These are phyloP conservation scores for Stenoptilia bipunctidactyla DNA, from an alignment of 2,888 invertebrate genomes.

Conservation along the genomic window DNA sequence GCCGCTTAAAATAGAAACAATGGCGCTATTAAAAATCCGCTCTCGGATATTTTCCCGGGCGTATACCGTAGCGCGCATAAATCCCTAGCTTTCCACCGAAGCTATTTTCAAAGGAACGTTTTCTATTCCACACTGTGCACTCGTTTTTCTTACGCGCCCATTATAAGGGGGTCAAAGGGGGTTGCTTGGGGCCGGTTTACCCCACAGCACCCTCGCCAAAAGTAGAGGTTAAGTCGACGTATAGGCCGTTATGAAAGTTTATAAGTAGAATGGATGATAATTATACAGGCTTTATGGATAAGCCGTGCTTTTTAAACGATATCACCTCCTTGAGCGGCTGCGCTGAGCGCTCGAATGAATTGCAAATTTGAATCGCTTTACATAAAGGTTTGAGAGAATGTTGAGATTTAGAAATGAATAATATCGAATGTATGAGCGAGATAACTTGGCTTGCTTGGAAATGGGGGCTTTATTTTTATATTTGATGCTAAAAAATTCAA, in stretches of 20 bases:
- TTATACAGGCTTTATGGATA: constrained; percentile 61
- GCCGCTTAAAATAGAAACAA: constrained; percentile 69
- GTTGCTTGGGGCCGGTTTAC: neutral
- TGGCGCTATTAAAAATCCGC: constrained; percentile 68
- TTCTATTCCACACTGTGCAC: constrained; percentile 68
- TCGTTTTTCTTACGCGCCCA: constrained; percentile 69
- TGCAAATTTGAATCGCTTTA: constrained; percentile 28
- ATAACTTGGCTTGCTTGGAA: neutral
- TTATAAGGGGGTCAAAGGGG: constrained; percentile 48
- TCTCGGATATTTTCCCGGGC: constrained; percentile 64
- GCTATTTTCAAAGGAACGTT: constrained; percentile 69
- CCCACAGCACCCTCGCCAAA: constrained; percentile 27
- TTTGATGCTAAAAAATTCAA: too few relatives aligned
- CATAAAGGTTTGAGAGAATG: constrained; percentile 10
- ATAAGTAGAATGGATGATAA: constrained; percentile 71
- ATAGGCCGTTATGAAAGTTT: constrained; percentile 71
- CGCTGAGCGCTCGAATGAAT: constrained; percentile 20
- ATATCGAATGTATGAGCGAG: neutral
- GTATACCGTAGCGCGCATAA: constrained; percentile 61
- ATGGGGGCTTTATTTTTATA: too few relatives aligned
- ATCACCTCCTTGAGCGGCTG: constrained; percentile 44
- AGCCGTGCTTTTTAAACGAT: constrained; percentile 57
- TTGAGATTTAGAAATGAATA: constrained; percentile 7
- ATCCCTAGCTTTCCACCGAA: constrained; percentile 69
- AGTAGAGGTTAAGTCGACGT: constrained; percentile 66